Evolutionary conservation across 2,888 invertebrate genomes (phyloP).

Genomic region (Augiades crinisus): DNA sequence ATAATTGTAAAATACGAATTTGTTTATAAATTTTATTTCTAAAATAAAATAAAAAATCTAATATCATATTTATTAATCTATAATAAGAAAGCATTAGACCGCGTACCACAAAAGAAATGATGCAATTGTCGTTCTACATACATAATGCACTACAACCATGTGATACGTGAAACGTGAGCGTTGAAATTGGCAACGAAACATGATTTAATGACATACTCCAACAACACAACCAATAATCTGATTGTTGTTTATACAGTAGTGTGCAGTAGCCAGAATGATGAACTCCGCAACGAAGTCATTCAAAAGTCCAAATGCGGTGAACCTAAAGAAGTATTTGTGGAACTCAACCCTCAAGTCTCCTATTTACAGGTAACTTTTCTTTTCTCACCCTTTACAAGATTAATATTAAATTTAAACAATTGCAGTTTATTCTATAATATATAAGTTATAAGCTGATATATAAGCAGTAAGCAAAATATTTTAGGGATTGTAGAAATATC

Average conservation of each 20-base stretch:
- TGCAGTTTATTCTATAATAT: no score
- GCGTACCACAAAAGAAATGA: constrained; percentile 12
- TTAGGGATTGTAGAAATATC: no score
- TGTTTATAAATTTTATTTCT: no score
- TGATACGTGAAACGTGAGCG: no score
- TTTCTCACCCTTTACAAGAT: no score
- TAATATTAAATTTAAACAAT: no score
- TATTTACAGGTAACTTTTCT: constrained; percentile 56
- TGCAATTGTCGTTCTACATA: constrained; percentile 14
- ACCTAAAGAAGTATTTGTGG: constrained; percentile 66
- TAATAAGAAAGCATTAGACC: constrained; percentile 6
- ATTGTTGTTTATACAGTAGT: constrained; percentile 38
- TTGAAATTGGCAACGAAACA: constrained; percentile 11
- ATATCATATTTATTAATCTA: neutral
- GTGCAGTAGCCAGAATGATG: constrained; percentile 53
- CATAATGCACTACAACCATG: neutral
- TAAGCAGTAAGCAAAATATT: no score
- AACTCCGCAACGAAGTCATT: constrained; percentile 54
- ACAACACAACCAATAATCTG: neutral
- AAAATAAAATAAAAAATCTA: no score
- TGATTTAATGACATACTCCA: neutral
- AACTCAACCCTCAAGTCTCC: constrained; percentile 51
- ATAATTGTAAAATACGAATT: no score
- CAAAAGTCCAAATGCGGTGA: constrained; percentile 64
- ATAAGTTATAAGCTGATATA: no score